These are phyloP conservation scores for Slavum lentiscoides DNA, from an alignment of 2,888 invertebrate species.

Conservation along the genomic window DNA sequence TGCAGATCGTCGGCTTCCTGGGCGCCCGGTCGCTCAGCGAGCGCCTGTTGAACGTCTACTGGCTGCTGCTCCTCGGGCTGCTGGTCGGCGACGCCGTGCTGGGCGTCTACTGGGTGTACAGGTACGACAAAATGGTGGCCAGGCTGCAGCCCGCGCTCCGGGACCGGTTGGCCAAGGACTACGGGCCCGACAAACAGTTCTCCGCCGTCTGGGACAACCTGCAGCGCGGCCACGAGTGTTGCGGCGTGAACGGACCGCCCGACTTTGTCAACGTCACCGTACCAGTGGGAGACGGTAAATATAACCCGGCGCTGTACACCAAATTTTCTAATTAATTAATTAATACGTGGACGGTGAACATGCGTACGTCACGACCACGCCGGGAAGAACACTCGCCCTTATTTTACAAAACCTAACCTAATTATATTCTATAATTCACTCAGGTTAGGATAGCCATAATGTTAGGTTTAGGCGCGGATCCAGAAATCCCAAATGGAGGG, in stretches of 20 bases:
- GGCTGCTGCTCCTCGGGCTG: constrained; percentile 76
- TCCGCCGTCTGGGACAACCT: constrained; percentile 78
- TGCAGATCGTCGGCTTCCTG: constrained; percentile 78
- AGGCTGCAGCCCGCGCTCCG: constrained; percentile 73
- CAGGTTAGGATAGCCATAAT: too few relatives aligned
- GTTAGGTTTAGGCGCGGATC: too few relatives aligned
- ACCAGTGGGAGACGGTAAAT: constrained; percentile 2
- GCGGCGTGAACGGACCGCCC: constrained; percentile 67
- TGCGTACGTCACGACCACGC: too few relatives aligned
- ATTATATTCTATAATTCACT: too few relatives aligned
- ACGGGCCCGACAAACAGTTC: constrained; percentile 68
- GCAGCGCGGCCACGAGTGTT: constrained; percentile 76
- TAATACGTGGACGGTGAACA: too few relatives aligned
- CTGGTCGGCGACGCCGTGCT: constrained; percentile 82
- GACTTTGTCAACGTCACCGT: constrained; percentile 45
- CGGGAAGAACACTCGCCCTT: too few relatives aligned
- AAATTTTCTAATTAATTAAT: too few relatives aligned
- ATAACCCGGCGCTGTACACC: too few relatives aligned
- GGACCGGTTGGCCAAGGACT: constrained; percentile 62
- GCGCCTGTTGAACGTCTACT: constrained; percentile 79
- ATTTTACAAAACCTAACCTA: too few relatives aligned
- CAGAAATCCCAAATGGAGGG: too few relatives aligned
- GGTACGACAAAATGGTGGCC: constrained; percentile 74
- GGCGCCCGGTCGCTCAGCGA: constrained; percentile 81
- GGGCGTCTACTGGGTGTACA: constrained; percentile 83